Base-by-base conservation (phyloP, 2,113 vertebrate species). In the Sphaerodactylus townsendi region DNA sequence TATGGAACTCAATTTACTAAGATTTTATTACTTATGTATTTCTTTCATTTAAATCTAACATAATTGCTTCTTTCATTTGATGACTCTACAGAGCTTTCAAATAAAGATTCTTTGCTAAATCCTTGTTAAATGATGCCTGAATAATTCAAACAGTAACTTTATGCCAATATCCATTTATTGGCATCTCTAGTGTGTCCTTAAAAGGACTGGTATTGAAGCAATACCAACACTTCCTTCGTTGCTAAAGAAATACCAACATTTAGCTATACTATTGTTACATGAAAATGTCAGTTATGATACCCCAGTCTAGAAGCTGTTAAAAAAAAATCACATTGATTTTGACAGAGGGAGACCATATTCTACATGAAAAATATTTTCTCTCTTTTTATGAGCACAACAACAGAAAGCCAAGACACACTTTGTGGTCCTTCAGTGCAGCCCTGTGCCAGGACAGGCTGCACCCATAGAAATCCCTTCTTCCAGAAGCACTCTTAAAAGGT, bases 21-120 rank as follows among this genome's bases (percentile, higher is more conserved):
- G 30, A 53, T 56, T 81, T 71, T 71, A 81, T 81, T 81, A 6
- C 74, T 59, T 33, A 71, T 68, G 69, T 28, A 81, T 70, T 81
- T 53, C 33, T 81, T 81, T 81, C 46, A 56, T 50, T 81, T 71
- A 56, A 71, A 81, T 56, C 13, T 53, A 70, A 81, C 56, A 48
- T 13, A 19, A 39, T 53, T 81, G 50, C 50, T 25, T 71, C 62
- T 39, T 53, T 53, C 48, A 56, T 71, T 68, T 56, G 66, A 71
- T 81, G 79, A 13, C 25, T 39, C 50, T 71, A 35, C 79, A 71
- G 41, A 71, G 14, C 66, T 71, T 79, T 41, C n/a, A n/a, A n/a
- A n/a, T n/a, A n/a, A n/a, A n/a, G n/a, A n/a, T n/a, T n/a, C n/a
- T n/a, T n/a, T 69, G 10, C 35, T 17, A 30, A 56, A 10, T 69